These are phyloP conservation scores for Agrotis ipsilon DNA, from an alignment of 2,888 invertebrate species.

Conservation along the genomic window DNA sequence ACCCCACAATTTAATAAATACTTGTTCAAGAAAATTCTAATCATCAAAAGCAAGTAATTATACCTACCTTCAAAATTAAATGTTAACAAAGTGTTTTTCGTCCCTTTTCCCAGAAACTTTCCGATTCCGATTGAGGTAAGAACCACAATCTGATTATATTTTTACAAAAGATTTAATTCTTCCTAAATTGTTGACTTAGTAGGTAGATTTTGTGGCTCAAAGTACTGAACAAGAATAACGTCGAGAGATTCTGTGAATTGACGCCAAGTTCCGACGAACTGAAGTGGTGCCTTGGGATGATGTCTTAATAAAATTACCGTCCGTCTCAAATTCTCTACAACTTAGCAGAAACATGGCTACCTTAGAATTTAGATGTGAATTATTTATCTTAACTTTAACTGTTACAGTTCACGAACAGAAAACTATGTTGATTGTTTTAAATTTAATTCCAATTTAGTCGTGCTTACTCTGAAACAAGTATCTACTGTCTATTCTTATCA, in stretches of 20 bases:
- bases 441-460: background rate
- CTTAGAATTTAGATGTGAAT: constrained; percentile 16
- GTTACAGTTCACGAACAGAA: background rate
- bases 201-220: constrained; percentile 20
- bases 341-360: constrained; percentile 16
- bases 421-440: background rate
- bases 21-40: background rate
- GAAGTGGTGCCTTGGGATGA: constrained; percentile 30
- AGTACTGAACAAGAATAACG: constrained; percentile 16
- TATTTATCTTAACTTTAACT: constrained; percentile 7
- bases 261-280: constrained; percentile 5
- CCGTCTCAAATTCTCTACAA: constrained; percentile 12
- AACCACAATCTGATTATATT: constrained; percentile 15
- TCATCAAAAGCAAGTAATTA: background rate
- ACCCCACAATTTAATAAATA: too few species aligned
- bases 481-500: too few species aligned
- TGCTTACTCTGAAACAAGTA: background rate
- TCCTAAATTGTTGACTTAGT: constrained; percentile 21
- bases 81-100: background rate
- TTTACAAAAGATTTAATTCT: constrained; percentile 23
- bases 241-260: constrained; percentile 17
- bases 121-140: background rate
- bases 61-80: background rate
- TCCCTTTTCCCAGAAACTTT: background rate
- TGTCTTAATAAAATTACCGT: constrained; percentile 36